Conservation (phyloP, 2,888 invertebrate genomes). For the Adela reaumurella region DNA sequence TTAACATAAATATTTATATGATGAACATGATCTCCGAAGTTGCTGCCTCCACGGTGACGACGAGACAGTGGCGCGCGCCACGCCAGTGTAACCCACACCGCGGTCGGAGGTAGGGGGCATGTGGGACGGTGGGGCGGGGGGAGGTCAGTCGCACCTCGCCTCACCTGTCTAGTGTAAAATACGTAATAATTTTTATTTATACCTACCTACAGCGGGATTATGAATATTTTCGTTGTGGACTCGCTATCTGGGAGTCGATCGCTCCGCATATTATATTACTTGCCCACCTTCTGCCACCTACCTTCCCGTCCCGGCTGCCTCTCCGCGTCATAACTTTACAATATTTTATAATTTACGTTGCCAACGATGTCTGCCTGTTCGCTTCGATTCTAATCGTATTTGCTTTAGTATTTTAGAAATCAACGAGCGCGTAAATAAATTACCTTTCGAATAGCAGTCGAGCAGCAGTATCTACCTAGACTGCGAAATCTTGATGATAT, state of each 20-base stretch:
- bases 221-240: constrained; percentile 32
- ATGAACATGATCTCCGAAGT: too few relatives aligned
- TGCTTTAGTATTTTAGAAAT: too few relatives aligned
- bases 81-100: neutral
- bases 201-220: constrained; percentile 20
- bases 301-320: too few relatives aligned
- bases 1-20: too few relatives aligned
- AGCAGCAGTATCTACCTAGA: too few relatives aligned
- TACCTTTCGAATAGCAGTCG: too few relatives aligned
- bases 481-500: too few relatives aligned
- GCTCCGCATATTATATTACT: constrained; percentile 43
- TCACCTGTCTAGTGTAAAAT: neutral
- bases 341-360: neutral
- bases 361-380: neutral
- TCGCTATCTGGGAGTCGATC: constrained; percentile 33
- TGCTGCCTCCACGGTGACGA: neutral
- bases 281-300: too few relatives aligned
- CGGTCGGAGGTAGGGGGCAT: too few relatives aligned
- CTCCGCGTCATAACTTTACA: neutral
- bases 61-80: neutral
- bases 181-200: neutral
- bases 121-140: too few relatives aligned
- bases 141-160: neutral
- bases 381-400: neutral
- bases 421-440: too few relatives aligned